Evolutionary conservation across 2,113 vertebrate species (phyloP).

Genomic region (Cyphomyrus discorhynchus): DNA sequence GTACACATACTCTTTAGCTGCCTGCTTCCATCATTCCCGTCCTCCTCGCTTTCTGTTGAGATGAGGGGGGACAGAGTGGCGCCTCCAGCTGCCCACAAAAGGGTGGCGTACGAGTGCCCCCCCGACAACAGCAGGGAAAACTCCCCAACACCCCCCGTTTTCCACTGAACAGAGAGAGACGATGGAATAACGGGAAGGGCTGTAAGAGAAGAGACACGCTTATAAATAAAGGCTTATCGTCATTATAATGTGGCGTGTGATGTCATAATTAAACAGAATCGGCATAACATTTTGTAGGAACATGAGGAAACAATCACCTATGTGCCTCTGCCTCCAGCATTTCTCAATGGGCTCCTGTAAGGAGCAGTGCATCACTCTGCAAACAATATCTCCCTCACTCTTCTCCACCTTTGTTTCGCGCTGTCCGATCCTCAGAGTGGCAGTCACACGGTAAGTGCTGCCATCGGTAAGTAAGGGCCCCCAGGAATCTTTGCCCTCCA

Average conservation of each 20-base stretch:
- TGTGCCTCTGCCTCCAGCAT: slow-evolving; percentile 46
- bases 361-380: slow-evolving; percentile 59
- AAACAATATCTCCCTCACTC: slow-evolving; percentile 45
- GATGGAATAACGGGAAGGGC: slow-evolving; percentile 54
- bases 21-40: slow-evolving; percentile 44
- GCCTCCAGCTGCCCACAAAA: slow-evolving; percentile 61
- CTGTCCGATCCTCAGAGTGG: slow-evolving; percentile 37
- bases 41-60: slow-evolving; percentile 54
- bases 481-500: slow-evolving; percentile 53
- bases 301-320: slow-evolving; percentile 38
- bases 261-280: not conserved
- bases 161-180: slow-evolving; percentile 55
- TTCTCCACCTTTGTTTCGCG: slow-evolving; percentile 32
- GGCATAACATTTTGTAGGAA: not conserved
- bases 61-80: slow-evolving; percentile 41
- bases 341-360: slow-evolving; percentile 52
- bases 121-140: slow-evolving; percentile 57
- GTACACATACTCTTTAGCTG: slow-evolving; percentile 60
- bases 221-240: not conserved
- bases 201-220: slow-evolving; percentile 24
- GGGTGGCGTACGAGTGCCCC: slow-evolving; percentile 45
- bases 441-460: slow-evolving; percentile 47
- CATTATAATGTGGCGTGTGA: not conserved
- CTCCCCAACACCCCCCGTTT: slow-evolving; percentile 55
- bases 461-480: slow-evolving; percentile 53